Percentiles rank a stretch among this genome's conserved stretches.
Evolutionary conservation across 2,797 vertebrate genomes (phyloP).

Genomic region (Champsocephalus gunnari): DNA sequence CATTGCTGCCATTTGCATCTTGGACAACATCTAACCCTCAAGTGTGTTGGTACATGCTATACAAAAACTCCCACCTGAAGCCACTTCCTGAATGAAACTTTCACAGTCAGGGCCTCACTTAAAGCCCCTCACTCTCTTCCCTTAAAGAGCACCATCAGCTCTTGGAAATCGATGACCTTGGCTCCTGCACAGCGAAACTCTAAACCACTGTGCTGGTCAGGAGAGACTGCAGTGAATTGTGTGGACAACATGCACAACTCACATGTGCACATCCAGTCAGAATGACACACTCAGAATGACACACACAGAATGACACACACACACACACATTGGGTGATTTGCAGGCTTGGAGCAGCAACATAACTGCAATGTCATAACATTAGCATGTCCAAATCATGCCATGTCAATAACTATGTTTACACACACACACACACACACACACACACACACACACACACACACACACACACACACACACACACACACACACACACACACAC

Average conservation of each 20-base stretch:
- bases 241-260: conserved; percentile 27
- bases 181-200: conserved; percentile 49
- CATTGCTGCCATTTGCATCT: not conserved
- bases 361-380: not conserved
- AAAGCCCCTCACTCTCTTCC: not conserved
- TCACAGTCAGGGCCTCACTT: not conserved
- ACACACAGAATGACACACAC: not conserved
- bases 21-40: not conserved
- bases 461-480: conserved; percentile 7
- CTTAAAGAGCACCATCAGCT: conserved; percentile 40
- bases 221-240: conserved; percentile 42
- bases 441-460: conserved; percentile 7
- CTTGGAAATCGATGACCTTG: conserved; percentile 56
- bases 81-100: not conserved
- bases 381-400: not conserved
- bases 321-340: not conserved
- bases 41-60: not conserved
- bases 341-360: not conserved
- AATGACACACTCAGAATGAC: not conserved
- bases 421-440: conserved; percentile 10
- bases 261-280: conserved; percentile 13
- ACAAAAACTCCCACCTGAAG: conserved; percentile 1
- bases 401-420: conserved; percentile 12
- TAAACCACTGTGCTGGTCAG: conserved; percentile 30
- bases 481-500: conserved; percentile 5